phyloP scores from a whole-genome alignment of 2,113 vertebrate genomes.

The Halichoerus grypus region DNA sequence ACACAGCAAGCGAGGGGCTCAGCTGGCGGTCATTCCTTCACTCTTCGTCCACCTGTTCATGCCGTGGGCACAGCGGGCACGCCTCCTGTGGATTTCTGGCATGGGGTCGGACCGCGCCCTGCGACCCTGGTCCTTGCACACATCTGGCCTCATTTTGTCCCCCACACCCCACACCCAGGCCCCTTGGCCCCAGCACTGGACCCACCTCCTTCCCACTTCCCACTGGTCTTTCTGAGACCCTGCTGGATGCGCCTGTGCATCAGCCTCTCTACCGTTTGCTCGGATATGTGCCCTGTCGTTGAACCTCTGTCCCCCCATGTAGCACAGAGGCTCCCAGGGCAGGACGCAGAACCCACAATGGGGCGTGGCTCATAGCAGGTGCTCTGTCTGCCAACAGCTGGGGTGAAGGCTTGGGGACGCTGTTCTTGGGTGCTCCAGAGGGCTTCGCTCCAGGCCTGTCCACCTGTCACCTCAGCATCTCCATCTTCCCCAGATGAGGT shows the following conservation, averaged over 20 bases:
- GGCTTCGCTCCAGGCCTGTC: background rate
- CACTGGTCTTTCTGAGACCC: background rate
- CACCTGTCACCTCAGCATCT: background rate
- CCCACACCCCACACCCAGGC: background rate
- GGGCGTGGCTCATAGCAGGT: background rate
- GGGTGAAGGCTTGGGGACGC: background rate
- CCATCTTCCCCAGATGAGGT: background rate
- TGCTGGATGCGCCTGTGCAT: background rate
- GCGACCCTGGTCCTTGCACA: background rate
- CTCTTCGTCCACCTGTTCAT: background rate
- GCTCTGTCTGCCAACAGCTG: background rate
- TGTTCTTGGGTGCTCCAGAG: background rate
- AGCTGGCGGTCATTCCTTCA: background rate
- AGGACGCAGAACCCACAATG: background rate
- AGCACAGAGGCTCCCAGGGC: background rate
- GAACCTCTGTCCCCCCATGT: background rate
- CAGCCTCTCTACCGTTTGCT: background rate
- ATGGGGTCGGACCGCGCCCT: accelerated
- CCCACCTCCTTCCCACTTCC: background rate
- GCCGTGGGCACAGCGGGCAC: no score
- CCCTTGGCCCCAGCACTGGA: no score
- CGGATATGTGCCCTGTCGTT: background rate
- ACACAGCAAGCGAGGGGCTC: background rate
- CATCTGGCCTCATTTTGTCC: background rate
- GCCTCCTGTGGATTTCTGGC: background rate